Base-by-base conservation (phyloP, 2,888 invertebrate species). In the Invenusta paracnida region DNA sequence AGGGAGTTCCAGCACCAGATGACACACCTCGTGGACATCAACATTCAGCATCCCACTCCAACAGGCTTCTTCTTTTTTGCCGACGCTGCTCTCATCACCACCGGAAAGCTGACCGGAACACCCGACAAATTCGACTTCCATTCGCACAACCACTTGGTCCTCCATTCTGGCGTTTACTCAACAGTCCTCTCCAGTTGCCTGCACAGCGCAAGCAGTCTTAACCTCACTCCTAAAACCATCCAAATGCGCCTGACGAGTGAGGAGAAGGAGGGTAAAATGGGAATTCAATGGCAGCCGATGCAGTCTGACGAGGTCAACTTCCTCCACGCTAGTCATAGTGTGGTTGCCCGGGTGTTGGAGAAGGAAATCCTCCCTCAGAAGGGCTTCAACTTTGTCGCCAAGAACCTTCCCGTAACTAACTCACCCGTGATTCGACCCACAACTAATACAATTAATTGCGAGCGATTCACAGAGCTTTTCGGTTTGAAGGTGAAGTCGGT, bases 121-220 rank as follows among this genome's bases (percentile, higher is more conserved):
- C 73, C 73, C 2, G 11, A 73, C 11, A 23, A 73, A 23, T 73
- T 73, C 25, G 2, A 2, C 73, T 73, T 73, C 17, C 73, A 73
- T 25, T 73, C 73, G 73, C 73, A 73, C 73, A 73, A 73, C 25
- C 73, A 73, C 73, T 25, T 73, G 2, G 23, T 73, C 73, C 73
- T 73, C 2, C 73, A 73, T 23, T 5, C 73, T 2, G 73, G 73
- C 11, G 73, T 73, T 2, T 73, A 73, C 25, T 73, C 73, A 5
- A 23, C 17, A 2, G 23, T 23, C 23, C 73, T 73, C 17, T 73
- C 73, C 17, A 23, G 11, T 23, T 73, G 73, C 23, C 11, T 73
- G 73, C 73, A 73, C 73, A 73, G 73, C 73, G 2, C 73, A 5
- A 73, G 11, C 25, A 13, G 11, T 25, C 23, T 73, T 2, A 73